A percentile compares a stretch with the other conserved stretches of the same genome.
Evolutionary conservation across 1,140 invertebrate genomes (phyloP).

Genomic region (Globodera rostochiensis): DNA sequence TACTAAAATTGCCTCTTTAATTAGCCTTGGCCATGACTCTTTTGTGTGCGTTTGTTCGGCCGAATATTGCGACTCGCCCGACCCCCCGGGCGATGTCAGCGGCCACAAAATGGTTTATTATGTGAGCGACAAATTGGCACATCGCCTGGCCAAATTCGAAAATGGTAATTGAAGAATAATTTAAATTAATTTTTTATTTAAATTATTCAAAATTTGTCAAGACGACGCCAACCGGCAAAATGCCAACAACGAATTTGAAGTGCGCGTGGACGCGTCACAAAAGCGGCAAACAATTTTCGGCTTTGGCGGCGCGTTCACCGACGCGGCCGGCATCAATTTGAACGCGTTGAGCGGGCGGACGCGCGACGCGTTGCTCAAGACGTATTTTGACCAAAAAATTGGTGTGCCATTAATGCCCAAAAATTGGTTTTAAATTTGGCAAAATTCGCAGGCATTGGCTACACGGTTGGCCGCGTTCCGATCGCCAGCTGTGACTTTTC

Average conservation of each 20-base stretch:
- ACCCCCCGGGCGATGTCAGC: conserved; percentile 11
- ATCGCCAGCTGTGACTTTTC: conserved; percentile 84
- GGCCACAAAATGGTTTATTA: conserved; percentile 31
- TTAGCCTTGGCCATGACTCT: conserved; percentile 23
- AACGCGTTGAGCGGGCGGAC: conserved; percentile 24
- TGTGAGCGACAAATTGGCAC: conserved; percentile 16
- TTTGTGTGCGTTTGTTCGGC: conserved; percentile 38
- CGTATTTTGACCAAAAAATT: conserved; percentile 39
- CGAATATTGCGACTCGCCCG: conserved; percentile 28
- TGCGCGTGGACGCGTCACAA: conserved; percentile 25
- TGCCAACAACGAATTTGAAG: conserved; percentile 13
- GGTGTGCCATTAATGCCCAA: conserved; percentile 14
- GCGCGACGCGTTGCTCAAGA: conserved; percentile 28
- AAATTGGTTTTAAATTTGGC: background rate
- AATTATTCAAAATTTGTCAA: background rate
- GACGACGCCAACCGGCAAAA: background rate
- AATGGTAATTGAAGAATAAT: conserved; percentile 4
- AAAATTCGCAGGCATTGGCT: conserved; percentile 71
- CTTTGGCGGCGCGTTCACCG: conserved; percentile 69
- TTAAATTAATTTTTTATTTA: background rate
- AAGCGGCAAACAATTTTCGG: conserved; percentile 66
- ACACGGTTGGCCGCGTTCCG: conserved; percentile 77
- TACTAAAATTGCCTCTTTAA: background rate
- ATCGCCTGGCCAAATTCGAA: conserved; percentile 16
- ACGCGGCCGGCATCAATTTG: conserved; percentile 67